phyloP scores from a whole-genome alignment of 2,797 vertebrate genomes.

The Sebastes vulpes region DNA sequence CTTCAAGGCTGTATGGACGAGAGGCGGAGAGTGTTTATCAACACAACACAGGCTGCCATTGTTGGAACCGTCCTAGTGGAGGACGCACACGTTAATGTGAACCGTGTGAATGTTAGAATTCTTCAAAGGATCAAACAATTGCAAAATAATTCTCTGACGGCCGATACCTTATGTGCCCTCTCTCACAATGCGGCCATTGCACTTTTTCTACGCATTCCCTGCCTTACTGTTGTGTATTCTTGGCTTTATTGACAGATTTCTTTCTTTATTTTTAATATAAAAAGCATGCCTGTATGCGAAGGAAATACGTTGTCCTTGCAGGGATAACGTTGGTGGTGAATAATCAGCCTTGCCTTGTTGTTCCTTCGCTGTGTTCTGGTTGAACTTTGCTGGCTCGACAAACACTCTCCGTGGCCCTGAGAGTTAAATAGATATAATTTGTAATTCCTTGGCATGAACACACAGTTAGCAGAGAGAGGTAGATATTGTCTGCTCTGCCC shows the following conservation, averaged over 20 bases:
- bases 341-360: constrained; percentile 35
- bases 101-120: not conserved
- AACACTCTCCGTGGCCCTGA: constrained; percentile 32
- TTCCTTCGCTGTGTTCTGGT: not conserved
- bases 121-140: not conserved
- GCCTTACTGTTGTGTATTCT: not conserved
- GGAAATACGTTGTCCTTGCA: constrained; percentile 10
- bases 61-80: constrained; percentile 17
- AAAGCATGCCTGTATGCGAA: not conserved
- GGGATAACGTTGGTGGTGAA: constrained; percentile 17
- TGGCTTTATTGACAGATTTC: not conserved
- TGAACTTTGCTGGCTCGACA: constrained; percentile 33
- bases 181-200: not conserved
- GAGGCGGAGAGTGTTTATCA: constrained; percentile 10
- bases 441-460: constrained; percentile 51
- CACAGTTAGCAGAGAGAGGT: constrained; percentile 29
- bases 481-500: constrained; percentile 44
- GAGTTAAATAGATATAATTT: constrained; percentile 59
- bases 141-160: not conserved
- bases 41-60: constrained; percentile 37
- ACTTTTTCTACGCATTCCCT: not conserved
- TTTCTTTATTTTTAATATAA: not conserved
- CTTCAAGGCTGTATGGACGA: not conserved
- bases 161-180: not conserved
- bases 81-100: not conserved